A percentile compares a stretch with the other conserved stretches of the same genome.
Conservation (phyloP, 2,888 invertebrate genomes). For the Acholoe squamosa region DNA sequence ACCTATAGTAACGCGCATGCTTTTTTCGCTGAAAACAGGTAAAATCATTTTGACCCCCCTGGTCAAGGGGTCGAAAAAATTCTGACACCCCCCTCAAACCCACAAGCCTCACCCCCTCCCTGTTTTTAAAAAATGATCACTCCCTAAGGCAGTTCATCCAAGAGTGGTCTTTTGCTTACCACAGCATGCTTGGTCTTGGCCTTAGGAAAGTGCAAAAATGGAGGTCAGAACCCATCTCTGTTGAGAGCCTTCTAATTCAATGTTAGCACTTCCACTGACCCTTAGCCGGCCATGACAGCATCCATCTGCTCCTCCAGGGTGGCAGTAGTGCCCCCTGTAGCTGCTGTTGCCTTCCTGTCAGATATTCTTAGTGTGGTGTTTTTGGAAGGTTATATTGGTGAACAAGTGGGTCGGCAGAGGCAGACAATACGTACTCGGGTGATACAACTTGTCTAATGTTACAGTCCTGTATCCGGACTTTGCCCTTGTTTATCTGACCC, state of each 20-base stretch:
- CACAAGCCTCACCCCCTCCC: too few relatives aligned
- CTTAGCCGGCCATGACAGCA: neutral
- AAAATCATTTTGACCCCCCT: too few relatives aligned
- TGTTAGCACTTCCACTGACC: constrained; percentile 23
- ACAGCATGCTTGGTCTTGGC: too few relatives aligned
- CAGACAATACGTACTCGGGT: neutral
- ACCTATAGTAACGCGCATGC: too few relatives aligned
- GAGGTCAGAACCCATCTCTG: neutral
- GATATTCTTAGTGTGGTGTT: neutral
- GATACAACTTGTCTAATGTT: neutral
- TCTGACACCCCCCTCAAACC: too few relatives aligned
- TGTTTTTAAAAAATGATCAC: too few relatives aligned
- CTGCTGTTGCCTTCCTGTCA: too few relatives aligned
- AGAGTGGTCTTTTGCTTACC: too few relatives aligned
- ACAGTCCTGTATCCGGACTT: neutral
- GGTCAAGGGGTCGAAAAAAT: too few relatives aligned
- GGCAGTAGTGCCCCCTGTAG: neutral
- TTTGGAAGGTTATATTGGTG: neutral
- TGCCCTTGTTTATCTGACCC: constrained; percentile 10
- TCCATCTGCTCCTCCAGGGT: neutral
- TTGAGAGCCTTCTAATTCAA: neutral
- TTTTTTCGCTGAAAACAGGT: too few relatives aligned
- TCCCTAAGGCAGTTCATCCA: too few relatives aligned
- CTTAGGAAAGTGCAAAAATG: too few relatives aligned
- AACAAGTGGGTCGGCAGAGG: neutral